Base-by-base conservation (phyloP, 2,888 invertebrate species). In the Nysson spinosus region DNA sequence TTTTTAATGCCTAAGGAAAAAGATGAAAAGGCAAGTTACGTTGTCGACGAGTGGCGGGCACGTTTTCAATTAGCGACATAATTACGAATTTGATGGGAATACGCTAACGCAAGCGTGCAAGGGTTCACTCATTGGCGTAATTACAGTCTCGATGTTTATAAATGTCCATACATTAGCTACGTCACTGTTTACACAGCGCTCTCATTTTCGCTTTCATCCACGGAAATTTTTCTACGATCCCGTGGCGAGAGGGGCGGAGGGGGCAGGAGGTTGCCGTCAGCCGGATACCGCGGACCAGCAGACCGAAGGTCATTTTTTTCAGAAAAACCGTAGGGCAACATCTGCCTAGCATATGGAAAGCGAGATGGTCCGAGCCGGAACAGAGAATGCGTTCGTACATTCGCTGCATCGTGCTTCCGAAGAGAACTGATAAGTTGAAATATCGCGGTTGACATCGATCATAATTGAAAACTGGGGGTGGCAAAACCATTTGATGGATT, bases 21-120 rank as follows among this genome's bases (percentile, higher is more conserved):
- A 14, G 56, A 64, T 42, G 64, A 58, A 50, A 57, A 57, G n/a
- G n/a, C n/a, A n/a, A n/a, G n/a, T n/a, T n/a, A n/a, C n/a, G 58
- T 42, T 67, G 70, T 57, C 70, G 63, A 70, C 58, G 67, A 54
- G 67, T 62, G 67, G 67, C 67, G 67, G 58, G 75, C 75, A 76
- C 79, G 79, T 80, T 81, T 80, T 80, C 77, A 82, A 82, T 82
- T 81, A 82, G 81, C 81, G 77, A 75, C 74, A 82, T 83, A 83
- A 83, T 83, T 83, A 81, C 83, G 74, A 81, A 80, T 81, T 82
- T 79, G 80, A 78, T 77, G 79, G 74, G 75, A 65, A 73, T 72
- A 68, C 55, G 62, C 47, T 37, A 6, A 66, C 73, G 71, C 69
- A n/a, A n/a, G n/a, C n/a, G n/a, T 70, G 77, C 81, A 77, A 75